These are phyloP conservation scores for Drosophila sturtevanti DNA, from an alignment of 1,140 invertebrate species.

Conservation along the genomic window DNA sequence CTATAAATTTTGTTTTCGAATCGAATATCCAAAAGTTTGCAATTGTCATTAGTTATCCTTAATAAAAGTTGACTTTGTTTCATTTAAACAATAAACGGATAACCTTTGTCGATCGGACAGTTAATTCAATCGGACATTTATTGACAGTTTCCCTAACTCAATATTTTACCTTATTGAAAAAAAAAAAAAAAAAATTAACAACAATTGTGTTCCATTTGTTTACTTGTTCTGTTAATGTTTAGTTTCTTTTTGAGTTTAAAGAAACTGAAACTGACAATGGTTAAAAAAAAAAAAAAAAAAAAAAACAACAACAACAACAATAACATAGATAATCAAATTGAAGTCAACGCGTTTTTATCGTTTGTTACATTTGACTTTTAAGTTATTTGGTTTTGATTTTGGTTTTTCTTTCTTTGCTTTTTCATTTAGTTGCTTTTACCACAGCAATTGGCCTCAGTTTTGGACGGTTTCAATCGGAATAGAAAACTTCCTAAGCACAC, in stretches of 20 bases:
- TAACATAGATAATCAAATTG: slow-evolving; percentile 18
- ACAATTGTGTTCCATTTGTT: slow-evolving; percentile 46
- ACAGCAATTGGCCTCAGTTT: slow-evolving; percentile 80
- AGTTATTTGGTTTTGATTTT: neutral
- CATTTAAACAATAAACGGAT: too few species aligned
- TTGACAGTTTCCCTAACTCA: too few species aligned
- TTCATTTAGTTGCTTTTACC: slow-evolving; percentile 44
- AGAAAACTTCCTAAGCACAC: slow-evolving; percentile 68
- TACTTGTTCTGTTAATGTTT: slow-evolving; percentile 27
- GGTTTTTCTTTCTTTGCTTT: neutral
- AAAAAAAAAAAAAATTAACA: slow-evolving; percentile 32
- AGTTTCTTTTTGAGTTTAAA: neutral
- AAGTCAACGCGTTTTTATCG: slow-evolving; percentile 11
- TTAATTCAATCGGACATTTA: too few species aligned
- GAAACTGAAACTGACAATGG: neutral
- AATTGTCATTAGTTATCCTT: too few species aligned
- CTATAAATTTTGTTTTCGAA: too few species aligned
- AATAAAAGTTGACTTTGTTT: too few species aligned
- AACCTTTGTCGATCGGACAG: too few species aligned
- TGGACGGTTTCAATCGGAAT: slow-evolving; percentile 83
- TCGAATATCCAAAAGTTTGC: too few species aligned
- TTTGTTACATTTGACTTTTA: neutral
- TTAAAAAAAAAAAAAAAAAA: slow-evolving; percentile 13
- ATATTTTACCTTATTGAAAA: neutral
- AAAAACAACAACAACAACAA: slow-evolving; percentile 16